phyloP scores from a whole-genome alignment of 2,113 vertebrate species.

The Dolichotis patagonum region DNA sequence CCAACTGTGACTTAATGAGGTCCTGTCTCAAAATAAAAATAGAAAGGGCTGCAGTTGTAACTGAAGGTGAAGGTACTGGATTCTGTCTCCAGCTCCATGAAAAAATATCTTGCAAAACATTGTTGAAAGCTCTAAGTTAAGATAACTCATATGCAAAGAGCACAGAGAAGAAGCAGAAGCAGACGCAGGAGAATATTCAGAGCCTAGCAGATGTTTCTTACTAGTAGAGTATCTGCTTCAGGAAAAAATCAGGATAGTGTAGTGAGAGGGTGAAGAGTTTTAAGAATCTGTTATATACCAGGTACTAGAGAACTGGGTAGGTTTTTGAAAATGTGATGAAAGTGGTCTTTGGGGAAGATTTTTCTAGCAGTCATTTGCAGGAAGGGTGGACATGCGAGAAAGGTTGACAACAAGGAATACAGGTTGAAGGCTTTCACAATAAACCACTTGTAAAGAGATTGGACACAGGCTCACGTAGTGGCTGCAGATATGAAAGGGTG shows the following conservation, averaged over 20 bases:
- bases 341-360: constrained; percentile 36
- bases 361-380: constrained; percentile 44
- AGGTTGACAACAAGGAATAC: constrained; percentile 5
- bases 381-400: neutral
- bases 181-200: neutral
- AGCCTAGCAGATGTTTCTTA: neutral
- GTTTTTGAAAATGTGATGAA: constrained; percentile 57
- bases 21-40: neutral
- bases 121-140: constrained; percentile 43
- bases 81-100: neutral
- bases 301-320: constrained; percentile 21
- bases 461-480: neutral
- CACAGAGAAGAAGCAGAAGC: neutral
- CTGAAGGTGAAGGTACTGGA: neutral
- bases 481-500: neutral
- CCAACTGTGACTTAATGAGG: neutral
- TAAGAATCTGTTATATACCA: neutral
- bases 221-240: neutral
- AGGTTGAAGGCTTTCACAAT: constrained; percentile 49
- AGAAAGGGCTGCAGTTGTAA: neutral
- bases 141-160: neutral
- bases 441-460: neutral
- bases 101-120: neutral
- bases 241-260: neutral
- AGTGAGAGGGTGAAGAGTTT: neutral